Conservation (phyloP, 2,888 invertebrate genomes). For the Platerodrilus igneus region DNA sequence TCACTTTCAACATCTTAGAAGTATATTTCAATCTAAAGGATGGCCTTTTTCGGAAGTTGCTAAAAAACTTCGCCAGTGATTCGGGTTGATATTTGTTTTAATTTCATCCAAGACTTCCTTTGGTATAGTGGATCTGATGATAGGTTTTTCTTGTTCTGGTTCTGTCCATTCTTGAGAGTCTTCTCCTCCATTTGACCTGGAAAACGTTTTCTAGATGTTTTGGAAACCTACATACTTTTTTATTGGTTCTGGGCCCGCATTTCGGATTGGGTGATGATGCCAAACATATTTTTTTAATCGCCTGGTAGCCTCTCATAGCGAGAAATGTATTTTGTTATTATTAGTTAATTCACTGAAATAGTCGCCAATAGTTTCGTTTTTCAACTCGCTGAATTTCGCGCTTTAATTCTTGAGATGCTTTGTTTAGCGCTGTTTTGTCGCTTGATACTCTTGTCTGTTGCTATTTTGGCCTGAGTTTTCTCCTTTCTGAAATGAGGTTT, state of each 20-base stretch:
- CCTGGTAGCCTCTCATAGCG: slow-evolving; percentile 3
- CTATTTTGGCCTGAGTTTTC: background rate
- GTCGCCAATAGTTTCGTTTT: slow-evolving; percentile 10
- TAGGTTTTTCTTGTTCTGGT: slow-evolving; percentile 5
- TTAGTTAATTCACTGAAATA: slow-evolving; percentile 8
- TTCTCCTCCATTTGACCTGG: slow-evolving; percentile 7
- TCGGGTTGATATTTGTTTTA: slow-evolving; percentile 4
- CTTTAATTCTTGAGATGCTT: no score
- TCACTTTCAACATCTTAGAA: slow-evolving; percentile 23
- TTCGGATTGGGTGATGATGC: slow-evolving; percentile 8
- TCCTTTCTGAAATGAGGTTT: no score
- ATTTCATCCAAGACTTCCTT: slow-evolving; percentile 5
- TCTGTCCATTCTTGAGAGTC: slow-evolving; percentile 2
- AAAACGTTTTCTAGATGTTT: slow-evolving; percentile 11
- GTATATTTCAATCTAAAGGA: slow-evolving; percentile 17
- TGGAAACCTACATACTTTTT: slow-evolving; percentile 8
- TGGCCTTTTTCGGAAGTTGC: slow-evolving; percentile 16
- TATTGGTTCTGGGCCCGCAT: slow-evolving; percentile 5
- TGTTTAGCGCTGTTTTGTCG: no score
- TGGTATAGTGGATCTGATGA: slow-evolving; percentile 7
- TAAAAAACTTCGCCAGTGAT: slow-evolving; percentile 26
- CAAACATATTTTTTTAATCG: slow-evolving; percentile 5
- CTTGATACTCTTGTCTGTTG: no score
- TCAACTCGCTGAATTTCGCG: slow-evolving; percentile 8
- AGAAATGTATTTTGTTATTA: slow-evolving; percentile 2